Evolutionary conservation across 2,888 invertebrate genomes (phyloP).

Genomic region (Acanthopleura granulata): DNA sequence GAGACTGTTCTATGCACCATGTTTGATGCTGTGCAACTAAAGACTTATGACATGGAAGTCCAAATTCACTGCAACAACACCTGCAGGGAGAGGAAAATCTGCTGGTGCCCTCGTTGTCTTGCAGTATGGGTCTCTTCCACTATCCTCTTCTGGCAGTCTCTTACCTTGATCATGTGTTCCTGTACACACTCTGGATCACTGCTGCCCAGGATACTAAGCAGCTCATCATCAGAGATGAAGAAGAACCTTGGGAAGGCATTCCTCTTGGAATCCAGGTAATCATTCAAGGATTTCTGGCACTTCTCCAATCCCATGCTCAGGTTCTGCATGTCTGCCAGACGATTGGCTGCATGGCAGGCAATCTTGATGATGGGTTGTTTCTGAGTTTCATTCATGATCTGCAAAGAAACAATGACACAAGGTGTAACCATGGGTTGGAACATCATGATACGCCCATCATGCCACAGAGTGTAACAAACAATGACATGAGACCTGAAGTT

Average conservation of each 20-base stretch:
- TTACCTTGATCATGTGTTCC: constrained; percentile 91
- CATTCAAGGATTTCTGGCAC: constrained; percentile 92
- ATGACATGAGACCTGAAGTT: too few relatives aligned
- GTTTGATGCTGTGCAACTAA: too few relatives aligned
- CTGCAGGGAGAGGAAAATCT: too few relatives aligned
- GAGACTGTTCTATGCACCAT: constrained; percentile 4
- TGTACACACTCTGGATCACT: constrained; percentile 87
- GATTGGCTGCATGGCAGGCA: constrained; percentile 81
- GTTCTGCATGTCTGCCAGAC: constrained; percentile 81
- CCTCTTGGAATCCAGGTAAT: constrained; percentile 89
- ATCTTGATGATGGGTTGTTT: constrained; percentile 84
- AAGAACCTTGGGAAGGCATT: constrained; percentile 91
- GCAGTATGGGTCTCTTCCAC: neutral
- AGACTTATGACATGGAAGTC: too few relatives aligned
- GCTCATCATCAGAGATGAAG: constrained; percentile 93
- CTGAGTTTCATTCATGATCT: constrained; percentile 88
- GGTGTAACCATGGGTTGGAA: too few relatives aligned
- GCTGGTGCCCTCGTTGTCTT: too few relatives aligned
- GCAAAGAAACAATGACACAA: constrained; percentile 30
- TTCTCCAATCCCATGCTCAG: constrained; percentile 84
- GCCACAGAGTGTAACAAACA: too few relatives aligned
- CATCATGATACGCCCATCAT: too few relatives aligned
- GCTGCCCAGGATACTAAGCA: constrained; percentile 89
- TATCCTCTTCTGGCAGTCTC: neutral
- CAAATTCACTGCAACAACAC: too few relatives aligned